Base-by-base conservation (phyloP, 2,113 vertebrate genomes). In the Zootoca vivipara region DNA sequence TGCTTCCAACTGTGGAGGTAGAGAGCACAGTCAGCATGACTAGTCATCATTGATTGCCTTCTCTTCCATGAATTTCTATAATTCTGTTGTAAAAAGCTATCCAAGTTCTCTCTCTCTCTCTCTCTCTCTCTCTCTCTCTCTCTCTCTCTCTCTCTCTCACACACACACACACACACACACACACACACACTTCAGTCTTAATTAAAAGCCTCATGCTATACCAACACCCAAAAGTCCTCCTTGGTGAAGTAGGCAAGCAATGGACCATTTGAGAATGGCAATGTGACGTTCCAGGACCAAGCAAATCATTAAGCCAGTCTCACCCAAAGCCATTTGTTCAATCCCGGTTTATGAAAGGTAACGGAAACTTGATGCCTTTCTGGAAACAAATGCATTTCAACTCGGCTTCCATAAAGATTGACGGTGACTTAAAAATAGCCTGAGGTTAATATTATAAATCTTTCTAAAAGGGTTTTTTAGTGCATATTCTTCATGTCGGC, bases 401-500 rank as follows among this genome's bases (percentile, higher is more conserved):
- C 88, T 89, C 92, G 91, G 94, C 92, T 96, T 96, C 96, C 95
- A 94, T 96, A 97, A 97, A 97, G 96, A 97, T 97, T 82, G 67
- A 96, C 87, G 0, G 93, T 93, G 94, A 96, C 95, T 97, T 96
- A 96, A 97, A 96, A 97, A 96, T 96, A 97, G 96, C 96, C 95
- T 94, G 92, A 96, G 95, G 96, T 96, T 97, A 97, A 96, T 97
- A 97, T 97, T 97, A 97, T 97, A 97, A 97, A 97, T 97, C 96
- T 96, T 96, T 96, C 95, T 96, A 97, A 96, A 96, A 95, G 94
- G 95, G 95, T 96, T 96, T 88, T 96, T 97, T 92, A 96, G 94
- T 94, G 95, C 95, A 95, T 96, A 97, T 97, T 97, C 94, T 96
- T 97, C 96, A 96, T 96, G 94, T 94, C 77, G 94, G 88, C 90